Conservation (phyloP, 2,797 vertebrate species). For the Myripristis jacobus region DNA sequence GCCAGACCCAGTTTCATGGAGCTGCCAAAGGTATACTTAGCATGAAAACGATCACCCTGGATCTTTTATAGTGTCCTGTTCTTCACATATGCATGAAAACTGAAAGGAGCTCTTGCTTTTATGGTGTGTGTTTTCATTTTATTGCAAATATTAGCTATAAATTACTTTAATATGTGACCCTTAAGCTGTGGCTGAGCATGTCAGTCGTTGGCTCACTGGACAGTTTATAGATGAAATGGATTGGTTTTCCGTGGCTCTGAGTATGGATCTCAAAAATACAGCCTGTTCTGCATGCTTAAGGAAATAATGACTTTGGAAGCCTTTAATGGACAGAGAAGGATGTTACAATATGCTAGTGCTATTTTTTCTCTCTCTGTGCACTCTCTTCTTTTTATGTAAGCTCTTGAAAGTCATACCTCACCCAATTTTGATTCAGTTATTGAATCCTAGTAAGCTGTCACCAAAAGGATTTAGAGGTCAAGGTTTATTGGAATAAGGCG, state of each 20-base stretch:
- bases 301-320: constrained; percentile 1
- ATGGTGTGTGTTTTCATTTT: not conserved
- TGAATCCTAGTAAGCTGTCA: not conserved
- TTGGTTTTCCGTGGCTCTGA: constrained; percentile 5
- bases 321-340: not conserved
- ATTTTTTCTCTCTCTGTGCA: constrained; percentile 15
- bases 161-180: not conserved
- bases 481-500: no score
- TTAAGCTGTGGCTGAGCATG: not conserved
- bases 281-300: constrained; percentile 12
- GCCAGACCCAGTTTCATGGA: constrained; percentile 99
- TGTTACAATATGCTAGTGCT: constrained; percentile 2
- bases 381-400: not conserved
- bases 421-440: not conserved
- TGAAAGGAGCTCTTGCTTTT: not conserved
- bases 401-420: not conserved
- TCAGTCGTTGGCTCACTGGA: not conserved
- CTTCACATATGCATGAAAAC: constrained; percentile 3
- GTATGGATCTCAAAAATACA: constrained; percentile 17
- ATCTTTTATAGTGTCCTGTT: constrained; percentile 6
- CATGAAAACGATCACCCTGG: fast-evolving
- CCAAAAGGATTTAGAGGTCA: not conserved
- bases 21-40: constrained; percentile 91
- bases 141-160: not conserved
- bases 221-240: constrained; percentile 9